phyloP scores from a whole-genome alignment of 2,113 vertebrate genomes.

The Thinocorus orbignyianus region DNA sequence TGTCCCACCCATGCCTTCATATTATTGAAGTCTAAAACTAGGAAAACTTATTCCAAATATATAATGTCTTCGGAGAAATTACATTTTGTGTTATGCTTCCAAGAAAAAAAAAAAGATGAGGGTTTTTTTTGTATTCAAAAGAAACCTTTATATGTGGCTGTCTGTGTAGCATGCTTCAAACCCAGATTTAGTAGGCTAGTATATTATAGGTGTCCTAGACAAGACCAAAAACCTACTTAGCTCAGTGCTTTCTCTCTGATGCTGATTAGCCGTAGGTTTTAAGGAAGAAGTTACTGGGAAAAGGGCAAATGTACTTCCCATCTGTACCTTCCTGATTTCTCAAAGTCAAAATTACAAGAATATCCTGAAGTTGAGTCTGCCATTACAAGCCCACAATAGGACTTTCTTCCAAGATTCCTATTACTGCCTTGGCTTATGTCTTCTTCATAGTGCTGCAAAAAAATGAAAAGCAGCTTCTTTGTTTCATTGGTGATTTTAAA shows the following conservation, averaged over 20 bases:
- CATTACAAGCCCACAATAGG: not conserved
- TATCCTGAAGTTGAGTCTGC: not conserved
- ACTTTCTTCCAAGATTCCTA: not conserved
- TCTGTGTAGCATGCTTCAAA: not conserved
- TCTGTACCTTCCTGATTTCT: not conserved
- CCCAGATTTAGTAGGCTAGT: not conserved
- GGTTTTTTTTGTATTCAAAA: not conserved
- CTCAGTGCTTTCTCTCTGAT: not conserved
- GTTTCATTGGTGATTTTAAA: not conserved
- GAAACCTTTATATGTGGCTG: not conserved
- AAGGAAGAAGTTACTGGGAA: not conserved
- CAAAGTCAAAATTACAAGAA: not conserved
- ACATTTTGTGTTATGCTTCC: not conserved
- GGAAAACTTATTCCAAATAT: not conserved
- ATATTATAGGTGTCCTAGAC: not conserved
- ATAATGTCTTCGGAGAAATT: not conserved
- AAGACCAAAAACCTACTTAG: not conserved
- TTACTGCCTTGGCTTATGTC: not conserved
- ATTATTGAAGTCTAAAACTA: not conserved
- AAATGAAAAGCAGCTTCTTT: not conserved
- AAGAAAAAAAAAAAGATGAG: too few species aligned
- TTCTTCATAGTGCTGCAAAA: not conserved
- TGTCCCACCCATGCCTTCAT: not conserved
- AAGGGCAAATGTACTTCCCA: not conserved
- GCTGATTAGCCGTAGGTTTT: fast-evolving